Base-by-base conservation (phyloP, 1,140 invertebrate species). In the Drosophila sechellia region DNA sequence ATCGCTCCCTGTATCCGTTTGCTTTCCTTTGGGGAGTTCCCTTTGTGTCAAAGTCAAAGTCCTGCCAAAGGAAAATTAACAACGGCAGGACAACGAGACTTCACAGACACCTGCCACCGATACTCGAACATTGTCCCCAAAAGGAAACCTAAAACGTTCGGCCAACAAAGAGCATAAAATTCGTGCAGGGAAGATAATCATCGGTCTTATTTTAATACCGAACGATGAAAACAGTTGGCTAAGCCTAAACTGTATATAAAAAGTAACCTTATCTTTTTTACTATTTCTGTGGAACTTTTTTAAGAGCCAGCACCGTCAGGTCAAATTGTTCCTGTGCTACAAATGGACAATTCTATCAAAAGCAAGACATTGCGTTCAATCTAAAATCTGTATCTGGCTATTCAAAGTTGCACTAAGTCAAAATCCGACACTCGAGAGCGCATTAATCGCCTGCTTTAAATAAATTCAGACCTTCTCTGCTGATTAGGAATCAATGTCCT, bases 41-140 rank as follows among this genome's bases (percentile, higher is more conserved):
- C 34, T 63, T 64, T 37, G 31, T 35, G 48, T 31, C 40, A 42
- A 48, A 39, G 42, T 37, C 63, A 48, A 53, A 69, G 39, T 35
- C 49, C 66, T 55, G 50, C 49, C 57, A 69, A 66, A 68, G 40
- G 25, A 55, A 20, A 39, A 65, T 69, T 45, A 65, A 37, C 34
- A 66, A 37, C 59, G 34, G 37, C 12, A 11, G 53, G n/a, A 55
- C 53, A 55, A 17, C 48, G 48, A 15, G 22, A n/a, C 13, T 27
- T n/a, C 46, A n/a, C 46, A 27, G 35, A 1, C 35, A 59, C 27
- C 35, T 39, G 58, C 60, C 63, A 65, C 43, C 34, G 63, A 65
- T 65, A 39, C 42, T 49, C 59, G 25, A 15, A 35, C 34, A 37
- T 39, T 65, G 43, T 65, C 25, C 35, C 59, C 63, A 5, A 59